phyloP scores from a whole-genome alignment of 2,113 vertebrate genomes.

The Limanda limanda region DNA sequence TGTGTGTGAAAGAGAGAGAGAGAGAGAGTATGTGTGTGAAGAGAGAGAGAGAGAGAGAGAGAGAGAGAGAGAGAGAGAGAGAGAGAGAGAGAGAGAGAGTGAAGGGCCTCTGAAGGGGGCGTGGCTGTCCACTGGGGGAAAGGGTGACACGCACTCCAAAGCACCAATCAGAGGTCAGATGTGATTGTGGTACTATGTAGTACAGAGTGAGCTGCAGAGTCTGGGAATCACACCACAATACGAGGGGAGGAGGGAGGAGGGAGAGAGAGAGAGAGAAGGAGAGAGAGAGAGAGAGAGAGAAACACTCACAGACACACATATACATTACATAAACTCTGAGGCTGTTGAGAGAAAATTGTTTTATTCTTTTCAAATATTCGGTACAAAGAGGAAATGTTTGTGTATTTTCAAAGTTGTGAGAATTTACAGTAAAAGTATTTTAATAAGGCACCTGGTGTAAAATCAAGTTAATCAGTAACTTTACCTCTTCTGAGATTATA shows the following conservation, averaged over 20 bases:
- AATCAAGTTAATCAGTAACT: too few species aligned
- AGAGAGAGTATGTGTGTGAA: too few species aligned
- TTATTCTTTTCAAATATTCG: background rate
- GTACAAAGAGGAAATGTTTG: too few species aligned
- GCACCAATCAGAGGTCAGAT: slow-evolving; percentile 58
- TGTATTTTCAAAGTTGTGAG: too few species aligned
- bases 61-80: too few species aligned
- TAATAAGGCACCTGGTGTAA: too few species aligned
- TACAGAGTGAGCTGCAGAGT: slow-evolving; percentile 18
- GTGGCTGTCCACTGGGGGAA: slow-evolving; percentile 26
- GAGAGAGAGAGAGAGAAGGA: background rate
- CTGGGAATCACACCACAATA: slow-evolving; percentile 56
- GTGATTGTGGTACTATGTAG: slow-evolving; percentile 30
- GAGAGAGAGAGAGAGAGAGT: background rate
- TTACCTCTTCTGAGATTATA: too few species aligned
- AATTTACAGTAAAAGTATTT: too few species aligned
- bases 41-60: too few species aligned
- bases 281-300: background rate
- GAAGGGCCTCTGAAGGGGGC: slow-evolving; percentile 18
- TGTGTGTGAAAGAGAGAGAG: too few species aligned
- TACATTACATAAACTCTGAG: background rate
- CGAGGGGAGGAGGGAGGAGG: slow-evolving; percentile 12
- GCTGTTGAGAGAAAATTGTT: background rate
- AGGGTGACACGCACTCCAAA: slow-evolving; percentile 29
- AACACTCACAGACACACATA: background rate